Percentiles rank a stretch among this genome's conserved stretches.
Conservation (phyloP, 1,140 invertebrate genomes). For the Trichomalopsis sarcophagae region DNA sequence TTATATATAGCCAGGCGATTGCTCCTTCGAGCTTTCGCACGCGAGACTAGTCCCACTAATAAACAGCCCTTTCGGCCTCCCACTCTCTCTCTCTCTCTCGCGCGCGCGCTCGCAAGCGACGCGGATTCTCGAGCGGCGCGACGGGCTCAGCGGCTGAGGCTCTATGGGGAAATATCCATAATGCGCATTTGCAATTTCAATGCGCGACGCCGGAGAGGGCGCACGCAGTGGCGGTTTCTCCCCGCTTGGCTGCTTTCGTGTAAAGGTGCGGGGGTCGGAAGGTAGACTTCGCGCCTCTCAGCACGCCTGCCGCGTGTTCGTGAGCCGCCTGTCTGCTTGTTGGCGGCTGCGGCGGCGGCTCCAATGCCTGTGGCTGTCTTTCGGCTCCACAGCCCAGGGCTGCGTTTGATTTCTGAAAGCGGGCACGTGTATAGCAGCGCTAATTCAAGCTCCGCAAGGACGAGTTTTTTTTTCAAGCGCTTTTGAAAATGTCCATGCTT, state of each 20-base stretch:
- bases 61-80: slow-evolving; percentile 20
- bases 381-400: not conserved
- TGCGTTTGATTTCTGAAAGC: not conserved
- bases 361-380: not conserved
- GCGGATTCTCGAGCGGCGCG: slow-evolving; percentile 37
- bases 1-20: not conserved
- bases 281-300: not conserved
- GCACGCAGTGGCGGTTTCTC: slow-evolving; percentile 31
- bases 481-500: no score
- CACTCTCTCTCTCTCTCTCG: not conserved
- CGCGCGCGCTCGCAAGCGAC: slow-evolving; percentile 11
- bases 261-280: not conserved
- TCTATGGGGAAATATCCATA: slow-evolving; percentile 75
- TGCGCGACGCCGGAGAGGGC: slow-evolving; percentile 52
- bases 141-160: slow-evolving; percentile 57
- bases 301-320: not conserved
- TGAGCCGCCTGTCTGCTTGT: not conserved
- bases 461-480: no score
- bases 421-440: no score
- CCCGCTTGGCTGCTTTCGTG: no score
- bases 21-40: not conserved
- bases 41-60: slow-evolving; percentile 1
- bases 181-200: slow-evolving; percentile 76
- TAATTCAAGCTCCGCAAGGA: no score
- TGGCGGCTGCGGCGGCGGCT: not conserved